Evolutionary conservation across 2,113 vertebrate genomes (phyloP).

Genomic region (Salvelinus fontinalis): DNA sequence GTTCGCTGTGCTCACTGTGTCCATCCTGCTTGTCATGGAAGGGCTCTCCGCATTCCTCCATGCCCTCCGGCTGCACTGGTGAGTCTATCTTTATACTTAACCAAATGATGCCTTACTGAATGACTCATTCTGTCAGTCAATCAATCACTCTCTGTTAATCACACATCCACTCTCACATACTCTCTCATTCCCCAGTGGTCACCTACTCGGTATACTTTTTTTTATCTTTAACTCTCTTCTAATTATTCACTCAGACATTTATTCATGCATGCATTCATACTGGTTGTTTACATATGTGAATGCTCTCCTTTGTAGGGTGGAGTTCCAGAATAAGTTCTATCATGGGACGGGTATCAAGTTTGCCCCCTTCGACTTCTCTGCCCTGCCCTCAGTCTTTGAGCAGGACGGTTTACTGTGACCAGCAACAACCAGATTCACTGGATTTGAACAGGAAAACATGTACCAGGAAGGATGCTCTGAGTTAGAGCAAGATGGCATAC

Average conservation of each 20-base stretch:
- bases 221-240: neutral
- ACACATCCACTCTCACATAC: neutral
- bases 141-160: neutral
- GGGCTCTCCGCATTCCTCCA: constrained; percentile 98
- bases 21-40: constrained; percentile 95
- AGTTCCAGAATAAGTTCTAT: constrained; percentile 99
- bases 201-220: neutral
- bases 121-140: neutral
- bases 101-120: neutral
- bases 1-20: constrained; percentile 85
- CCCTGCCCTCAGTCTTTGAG: constrained; percentile 84
- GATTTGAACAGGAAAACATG: neutral
- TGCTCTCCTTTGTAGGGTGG: constrained; percentile 82
- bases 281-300: neutral
- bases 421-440: neutral
- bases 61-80: constrained; percentile 96
- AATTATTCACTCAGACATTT: neutral
- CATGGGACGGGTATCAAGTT: constrained; percentile 91
- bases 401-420: constrained; percentile 73
- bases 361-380: constrained; percentile 90
- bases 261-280: neutral
- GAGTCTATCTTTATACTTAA: constrained; percentile 30
- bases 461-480: neutral
- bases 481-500: neutral
- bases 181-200: neutral